A percentile compares a stretch with the other conserved stretches of the same genome.
Conservation (phyloP, 1,140 invertebrate species). For the Bombus waltoni region DNA sequence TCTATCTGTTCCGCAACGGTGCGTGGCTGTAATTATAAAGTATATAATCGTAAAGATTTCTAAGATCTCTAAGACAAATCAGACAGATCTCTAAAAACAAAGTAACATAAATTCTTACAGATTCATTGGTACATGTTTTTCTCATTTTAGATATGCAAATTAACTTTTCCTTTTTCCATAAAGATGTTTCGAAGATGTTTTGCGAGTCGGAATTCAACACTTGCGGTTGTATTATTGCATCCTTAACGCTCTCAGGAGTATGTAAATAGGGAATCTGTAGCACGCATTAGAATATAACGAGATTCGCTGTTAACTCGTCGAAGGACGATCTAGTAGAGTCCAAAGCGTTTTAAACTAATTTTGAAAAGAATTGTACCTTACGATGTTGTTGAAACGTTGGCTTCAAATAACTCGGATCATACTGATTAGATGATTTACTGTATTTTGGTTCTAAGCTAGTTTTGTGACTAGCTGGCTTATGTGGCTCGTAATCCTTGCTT, state of each 20-base stretch:
- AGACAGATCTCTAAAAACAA: background rate
- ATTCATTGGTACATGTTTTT: slow-evolving; percentile 30
- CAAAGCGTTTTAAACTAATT: background rate
- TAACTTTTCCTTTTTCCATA: slow-evolving; percentile 73
- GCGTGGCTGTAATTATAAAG: background rate
- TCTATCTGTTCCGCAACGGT: background rate
- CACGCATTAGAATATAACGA: background rate
- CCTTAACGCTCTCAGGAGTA: slow-evolving; percentile 58
- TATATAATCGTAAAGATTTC: background rate
- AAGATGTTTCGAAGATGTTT: slow-evolving; percentile 72
- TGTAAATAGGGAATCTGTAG: slow-evolving; percentile 56
- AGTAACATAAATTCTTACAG: slow-evolving; percentile 14
- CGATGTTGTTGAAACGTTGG: slow-evolving; percentile 25
- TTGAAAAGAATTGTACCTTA: slow-evolving; percentile 51
- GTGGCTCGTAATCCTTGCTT: slow-evolving; percentile 67
- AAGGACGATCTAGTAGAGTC: background rate
- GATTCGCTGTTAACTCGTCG: background rate
- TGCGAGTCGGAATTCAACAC: slow-evolving; percentile 63
- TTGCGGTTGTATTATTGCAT: slow-evolving; percentile 64
- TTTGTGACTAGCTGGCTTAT: slow-evolving; percentile 76
- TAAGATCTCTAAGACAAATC: background rate
- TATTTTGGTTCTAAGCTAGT: slow-evolving; percentile 68
- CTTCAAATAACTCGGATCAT: slow-evolving; percentile 54
- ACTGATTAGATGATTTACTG: slow-evolving; percentile 59
- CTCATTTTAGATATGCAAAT: slow-evolving; percentile 74